Base-by-base conservation (phyloP, 2,888 invertebrate species). In the Chaitophorus viminalis region DNA sequence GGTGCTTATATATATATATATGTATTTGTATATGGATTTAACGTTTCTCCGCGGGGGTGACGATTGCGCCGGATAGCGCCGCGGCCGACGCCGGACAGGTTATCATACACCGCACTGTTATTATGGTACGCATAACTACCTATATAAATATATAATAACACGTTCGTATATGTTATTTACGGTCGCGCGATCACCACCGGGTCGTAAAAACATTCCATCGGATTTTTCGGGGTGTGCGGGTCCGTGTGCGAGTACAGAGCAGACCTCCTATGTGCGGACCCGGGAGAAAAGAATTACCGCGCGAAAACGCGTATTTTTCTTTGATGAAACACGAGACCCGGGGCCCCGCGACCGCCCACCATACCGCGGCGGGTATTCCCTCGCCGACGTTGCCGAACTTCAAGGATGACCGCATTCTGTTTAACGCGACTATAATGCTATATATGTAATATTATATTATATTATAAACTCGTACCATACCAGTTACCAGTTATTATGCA, bases 61-160 rank as follows among this genome's bases (percentile, higher is more conserved):
- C n/a, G 87, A 79, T 54, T 79, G 74, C 72, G 79, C 39, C 87
- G 79, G 87, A 74, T 87, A 81, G 81, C 87, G 87, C 87, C 87
- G 87, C 74, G 81, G 60, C 39, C 87, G 81, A 81, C 87, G 72
- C 60, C 79, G 68, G 31, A 60, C 87, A 74, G 81, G 81, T 87
- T 75, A 68, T 65, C 39, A 72, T n/a, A 1, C 29, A n/a, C n/a
- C n/a, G n/a, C 46, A 14, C 6, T n/a, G 8, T 54, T 33, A n/a
- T n/a, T 25, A 17, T 17, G 21, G n/a, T 68, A 33, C n/a, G n/a
- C 39, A 31, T 29, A 8, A 21, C 8, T n/a, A n/a, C n/a, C n/a
- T n/a, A n/a, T n/a, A n/a, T n/a, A n/a, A 8, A 21, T 74, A 33
- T 18, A 54, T 25, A 21, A 60, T 21, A 21, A 25, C 60, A 6